Evolutionary conservation across 1,140 invertebrate genomes (phyloP).

Genomic region (Drosophila erecta): DNA sequence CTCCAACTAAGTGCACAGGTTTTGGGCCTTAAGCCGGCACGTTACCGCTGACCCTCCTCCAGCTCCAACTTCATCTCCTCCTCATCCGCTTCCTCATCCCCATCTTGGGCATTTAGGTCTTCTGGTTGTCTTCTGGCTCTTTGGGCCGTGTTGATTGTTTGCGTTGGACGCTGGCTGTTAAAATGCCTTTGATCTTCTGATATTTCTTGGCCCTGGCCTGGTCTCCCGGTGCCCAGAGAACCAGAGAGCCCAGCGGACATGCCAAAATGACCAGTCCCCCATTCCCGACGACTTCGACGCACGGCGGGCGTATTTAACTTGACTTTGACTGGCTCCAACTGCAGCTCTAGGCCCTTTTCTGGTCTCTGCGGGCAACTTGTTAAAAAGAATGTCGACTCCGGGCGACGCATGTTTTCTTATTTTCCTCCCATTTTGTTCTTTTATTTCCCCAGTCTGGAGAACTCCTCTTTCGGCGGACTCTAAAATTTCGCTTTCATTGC

Average conservation of each 20-base stretch:
- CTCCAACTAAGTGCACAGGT: constrained; percentile 81
- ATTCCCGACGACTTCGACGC: constrained; percentile 17
- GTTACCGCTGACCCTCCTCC: constrained; percentile 48
- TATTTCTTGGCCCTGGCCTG: constrained; percentile 58
- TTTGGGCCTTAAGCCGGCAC: constrained; percentile 70
- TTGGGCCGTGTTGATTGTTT: constrained; percentile 77
- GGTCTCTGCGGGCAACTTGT: constrained; percentile 69
- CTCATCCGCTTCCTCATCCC: background rate
- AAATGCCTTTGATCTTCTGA: constrained; percentile 83
- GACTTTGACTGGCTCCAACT: constrained; percentile 51
- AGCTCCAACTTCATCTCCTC: background rate
- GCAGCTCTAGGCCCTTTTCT: constrained; percentile 56
- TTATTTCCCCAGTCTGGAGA: constrained; percentile 1
- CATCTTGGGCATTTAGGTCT: background rate
- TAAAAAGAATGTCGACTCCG: constrained; percentile 80
- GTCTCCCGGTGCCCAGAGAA: constrained; percentile 5
- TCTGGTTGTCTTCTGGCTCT: constrained; percentile 22
- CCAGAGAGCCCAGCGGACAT: constrained; percentile 29
- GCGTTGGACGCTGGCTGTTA: constrained; percentile 79
- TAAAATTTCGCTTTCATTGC: constrained; percentile 78
- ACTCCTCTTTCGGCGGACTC: constrained; percentile 14
- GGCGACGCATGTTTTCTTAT: constrained; percentile 66
- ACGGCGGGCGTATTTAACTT: constrained; percentile 82
- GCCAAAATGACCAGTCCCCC: constrained; percentile 40
- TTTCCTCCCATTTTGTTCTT: constrained; percentile 14